Conservation (phyloP, 2,113 vertebrate species). For the Lepus europaeus region DNA sequence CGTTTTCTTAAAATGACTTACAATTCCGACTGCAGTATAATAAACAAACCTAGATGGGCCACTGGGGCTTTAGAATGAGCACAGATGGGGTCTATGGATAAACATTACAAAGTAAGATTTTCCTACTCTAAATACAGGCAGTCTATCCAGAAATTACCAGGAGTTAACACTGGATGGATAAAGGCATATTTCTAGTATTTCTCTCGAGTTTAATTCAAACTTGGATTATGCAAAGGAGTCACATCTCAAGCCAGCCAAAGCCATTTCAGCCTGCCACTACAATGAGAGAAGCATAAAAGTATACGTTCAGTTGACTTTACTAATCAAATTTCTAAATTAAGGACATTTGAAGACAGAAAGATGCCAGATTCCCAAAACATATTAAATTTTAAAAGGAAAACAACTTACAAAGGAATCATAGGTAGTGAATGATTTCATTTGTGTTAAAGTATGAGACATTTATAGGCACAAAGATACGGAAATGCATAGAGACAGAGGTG, state of each 20-base stretch:
- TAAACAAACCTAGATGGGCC: not conserved
- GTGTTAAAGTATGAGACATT: not conserved
- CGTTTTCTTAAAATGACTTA: constrained; percentile 17
- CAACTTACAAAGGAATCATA: not conserved
- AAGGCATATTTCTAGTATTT: not conserved
- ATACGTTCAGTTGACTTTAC: not conserved
- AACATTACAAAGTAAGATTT: constrained; percentile 10
- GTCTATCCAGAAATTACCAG: not conserved
- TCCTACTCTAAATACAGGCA: not conserved
- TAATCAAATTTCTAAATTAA: constrained; percentile 37
- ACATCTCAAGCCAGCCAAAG: not conserved
- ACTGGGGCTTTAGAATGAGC: not conserved
- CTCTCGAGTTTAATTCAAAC: not conserved
- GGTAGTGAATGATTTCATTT: not conserved
- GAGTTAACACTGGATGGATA: not conserved
- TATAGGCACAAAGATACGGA: not conserved
- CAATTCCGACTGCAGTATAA: constrained; percentile 22
- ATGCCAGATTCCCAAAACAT: not conserved
- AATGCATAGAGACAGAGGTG: not conserved
- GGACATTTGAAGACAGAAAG: not conserved
- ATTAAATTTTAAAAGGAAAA: constrained; percentile 18
- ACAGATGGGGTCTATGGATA: not conserved
- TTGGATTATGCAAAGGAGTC: not conserved
- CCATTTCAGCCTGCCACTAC: not conserved
- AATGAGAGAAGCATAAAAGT: not conserved